phyloP scores from a whole-genome alignment of 2,888 invertebrate species.

The Parnassius orleans region DNA sequence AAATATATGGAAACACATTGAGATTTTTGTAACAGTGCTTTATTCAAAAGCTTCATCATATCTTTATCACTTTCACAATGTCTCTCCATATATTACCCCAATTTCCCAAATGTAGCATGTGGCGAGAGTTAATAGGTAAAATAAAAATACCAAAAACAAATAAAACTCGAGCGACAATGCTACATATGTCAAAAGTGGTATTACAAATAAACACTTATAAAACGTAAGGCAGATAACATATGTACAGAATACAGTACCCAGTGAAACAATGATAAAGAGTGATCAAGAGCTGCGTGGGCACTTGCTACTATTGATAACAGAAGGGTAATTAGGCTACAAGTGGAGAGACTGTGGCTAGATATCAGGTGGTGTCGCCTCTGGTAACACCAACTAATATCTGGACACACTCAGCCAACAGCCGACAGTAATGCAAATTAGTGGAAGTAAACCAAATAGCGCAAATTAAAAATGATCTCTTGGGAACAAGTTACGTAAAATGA shows the following conservation, averaged over 20 bases:
- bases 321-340: slow-evolving; percentile 23
- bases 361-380: background rate
- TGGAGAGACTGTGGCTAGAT: background rate
- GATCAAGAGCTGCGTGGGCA: slow-evolving; percentile 58
- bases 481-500: slow-evolving; percentile 61
- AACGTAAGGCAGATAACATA: slow-evolving; percentile 79
- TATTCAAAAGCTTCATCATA: slow-evolving; percentile 83
- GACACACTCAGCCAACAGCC: background rate
- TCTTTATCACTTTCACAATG: slow-evolving; percentile 84
- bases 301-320: slow-evolving; percentile 34
- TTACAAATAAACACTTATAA: slow-evolving; percentile 80
- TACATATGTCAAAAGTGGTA: slow-evolving; percentile 82
- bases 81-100: slow-evolving; percentile 86
- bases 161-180: slow-evolving; percentile 77
- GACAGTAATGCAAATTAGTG: slow-evolving; percentile 37
- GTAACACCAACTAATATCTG: background rate
- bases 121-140: slow-evolving; percentile 72
- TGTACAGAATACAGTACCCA: slow-evolving; percentile 76
- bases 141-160: slow-evolving; percentile 63
- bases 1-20: slow-evolving; percentile 84
- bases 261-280: slow-evolving; percentile 77
- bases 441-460: slow-evolving; percentile 44
- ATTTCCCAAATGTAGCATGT: slow-evolving; percentile 81
- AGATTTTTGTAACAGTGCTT: slow-evolving; percentile 85
- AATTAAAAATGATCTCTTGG: slow-evolving; percentile 54